Percentiles rank a stretch among this genome's conserved stretches.
phyloP scores from a whole-genome alignment of 2,797 vertebrate genomes.

The Notolabrus celidotus region DNA sequence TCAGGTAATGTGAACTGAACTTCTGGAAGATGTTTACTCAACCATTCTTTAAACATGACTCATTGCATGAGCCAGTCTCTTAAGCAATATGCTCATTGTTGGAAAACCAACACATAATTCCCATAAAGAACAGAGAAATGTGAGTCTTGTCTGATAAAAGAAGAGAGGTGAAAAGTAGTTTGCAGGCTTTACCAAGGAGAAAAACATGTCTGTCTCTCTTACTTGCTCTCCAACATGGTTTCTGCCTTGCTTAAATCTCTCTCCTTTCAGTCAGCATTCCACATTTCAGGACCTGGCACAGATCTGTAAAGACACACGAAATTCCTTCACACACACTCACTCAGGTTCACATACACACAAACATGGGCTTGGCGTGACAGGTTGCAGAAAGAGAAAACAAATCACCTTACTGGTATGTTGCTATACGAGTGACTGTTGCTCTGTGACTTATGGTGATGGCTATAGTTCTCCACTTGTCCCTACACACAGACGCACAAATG shows the following conservation, averaged over 20 bases:
- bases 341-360: conserved; percentile 14
- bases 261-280: conserved; percentile 45
- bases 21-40: conserved; percentile 9
- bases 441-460: not conserved
- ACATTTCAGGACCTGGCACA: conserved; percentile 60
- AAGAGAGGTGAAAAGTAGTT: not conserved
- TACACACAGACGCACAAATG: not conserved
- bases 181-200: not conserved
- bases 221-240: not conserved
- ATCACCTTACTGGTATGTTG: conserved; percentile 5
- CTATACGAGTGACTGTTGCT: not conserved
- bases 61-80: conserved; percentile 13
- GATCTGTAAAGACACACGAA: conserved; percentile 9
- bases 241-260: conserved; percentile 1
- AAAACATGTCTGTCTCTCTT: not conserved
- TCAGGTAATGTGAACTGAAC: not conserved
- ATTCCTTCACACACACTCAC: conserved; percentile 42
- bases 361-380: conserved; percentile 22
- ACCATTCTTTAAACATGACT: conserved; percentile 29
- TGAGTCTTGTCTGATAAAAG: conserved; percentile 3
- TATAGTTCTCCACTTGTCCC: not conserved
- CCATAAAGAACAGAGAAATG: not conserved
- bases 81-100: not conserved
- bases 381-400: conserved; percentile 20
- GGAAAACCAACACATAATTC: not conserved